Conservation (phyloP, 2,888 invertebrate genomes). For the Cephus pulcher region DNA sequence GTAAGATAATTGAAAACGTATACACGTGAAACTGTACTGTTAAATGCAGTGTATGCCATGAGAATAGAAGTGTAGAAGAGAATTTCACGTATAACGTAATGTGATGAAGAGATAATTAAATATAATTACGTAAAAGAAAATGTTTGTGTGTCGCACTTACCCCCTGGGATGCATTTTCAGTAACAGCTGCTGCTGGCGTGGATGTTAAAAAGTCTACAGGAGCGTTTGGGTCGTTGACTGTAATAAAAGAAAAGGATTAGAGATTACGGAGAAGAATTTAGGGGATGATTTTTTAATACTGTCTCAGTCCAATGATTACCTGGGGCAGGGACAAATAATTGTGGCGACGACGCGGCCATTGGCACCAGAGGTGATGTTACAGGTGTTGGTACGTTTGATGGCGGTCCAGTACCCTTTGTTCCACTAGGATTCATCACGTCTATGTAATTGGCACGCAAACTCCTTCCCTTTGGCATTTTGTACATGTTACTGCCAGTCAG, state of each 20-base stretch:
- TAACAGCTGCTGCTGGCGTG: constrained; percentile 40
- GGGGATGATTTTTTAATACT: not conserved
- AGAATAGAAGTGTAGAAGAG: not conserved
- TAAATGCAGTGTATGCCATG: constrained; percentile 34
- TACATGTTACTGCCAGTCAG: constrained; percentile 76
- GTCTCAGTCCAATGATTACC: constrained; percentile 43
- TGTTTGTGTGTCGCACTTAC: constrained; percentile 43
- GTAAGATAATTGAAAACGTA: constrained; percentile 21
- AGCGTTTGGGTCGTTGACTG: constrained; percentile 69
- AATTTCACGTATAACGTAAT: not conserved
- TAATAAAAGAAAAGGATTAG: constrained; percentile 20
- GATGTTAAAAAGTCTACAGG: constrained; percentile 71
- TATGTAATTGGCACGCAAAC: constrained; percentile 79
- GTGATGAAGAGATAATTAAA: constrained; percentile 5
- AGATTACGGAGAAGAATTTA: not conserved
- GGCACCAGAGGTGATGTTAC: constrained; percentile 64
- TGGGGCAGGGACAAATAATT: constrained; percentile 71
- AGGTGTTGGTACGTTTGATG: constrained; percentile 58
- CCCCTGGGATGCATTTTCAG: constrained; percentile 54
- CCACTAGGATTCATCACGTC: constrained; percentile 87
- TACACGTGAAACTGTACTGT: constrained; percentile 42
- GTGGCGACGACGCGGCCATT: constrained; percentile 66
- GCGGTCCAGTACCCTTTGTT: constrained; percentile 56
- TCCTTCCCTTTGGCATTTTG: constrained; percentile 82
- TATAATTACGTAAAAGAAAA: constrained; percentile 5